Conservation (phyloP, 2,113 vertebrate species). For the Megatriorchis doriae region DNA sequence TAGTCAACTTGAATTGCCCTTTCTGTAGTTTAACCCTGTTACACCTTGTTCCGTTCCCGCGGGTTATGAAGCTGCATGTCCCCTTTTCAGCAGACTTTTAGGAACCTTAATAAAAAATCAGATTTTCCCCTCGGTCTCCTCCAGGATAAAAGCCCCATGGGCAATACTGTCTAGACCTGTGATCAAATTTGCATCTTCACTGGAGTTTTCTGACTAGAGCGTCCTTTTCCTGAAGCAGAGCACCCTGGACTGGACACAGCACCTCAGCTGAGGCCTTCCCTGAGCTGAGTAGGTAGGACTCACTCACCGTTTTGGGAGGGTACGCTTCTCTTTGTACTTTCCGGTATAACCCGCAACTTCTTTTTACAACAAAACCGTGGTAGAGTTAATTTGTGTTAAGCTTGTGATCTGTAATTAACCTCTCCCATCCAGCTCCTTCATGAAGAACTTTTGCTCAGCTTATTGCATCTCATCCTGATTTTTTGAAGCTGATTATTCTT, state of each 20-base stretch:
- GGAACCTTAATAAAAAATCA: neutral
- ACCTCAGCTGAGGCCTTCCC: neutral
- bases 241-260: neutral
- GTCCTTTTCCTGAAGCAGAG: neutral
- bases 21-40: neutral
- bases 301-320: neutral
- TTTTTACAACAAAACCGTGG: neutral
- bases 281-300: neutral
- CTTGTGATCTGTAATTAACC: neutral
- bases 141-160: neutral
- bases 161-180: neutral
- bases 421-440: neutral
- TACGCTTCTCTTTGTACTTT: neutral
- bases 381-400: neutral
- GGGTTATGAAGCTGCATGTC: accelerated
- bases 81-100: neutral
- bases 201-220: neutral
- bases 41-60: neutral
- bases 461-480: neutral
- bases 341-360: neutral
- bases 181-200: neutral
- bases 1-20: neutral
- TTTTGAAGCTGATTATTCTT: neutral
- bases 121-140: neutral
- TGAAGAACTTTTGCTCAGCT: neutral